Evolutionary conservation across 2,113 vertebrate species (phyloP).

Genomic region (Marmota monax): DNA sequence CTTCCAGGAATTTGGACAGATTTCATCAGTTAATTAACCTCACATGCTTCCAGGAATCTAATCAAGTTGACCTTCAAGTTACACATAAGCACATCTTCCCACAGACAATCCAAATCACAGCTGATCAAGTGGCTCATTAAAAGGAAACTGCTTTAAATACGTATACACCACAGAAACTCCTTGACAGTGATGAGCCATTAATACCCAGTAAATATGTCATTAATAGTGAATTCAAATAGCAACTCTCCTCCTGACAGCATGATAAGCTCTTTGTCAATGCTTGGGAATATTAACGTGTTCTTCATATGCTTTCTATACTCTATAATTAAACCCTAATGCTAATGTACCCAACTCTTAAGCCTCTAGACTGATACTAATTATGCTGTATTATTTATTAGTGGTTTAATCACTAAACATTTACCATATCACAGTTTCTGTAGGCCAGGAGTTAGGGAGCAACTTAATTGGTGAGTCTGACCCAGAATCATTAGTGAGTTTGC

Average conservation of each 20-base stretch:
- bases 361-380: neutral
- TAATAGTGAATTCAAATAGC: constrained; percentile 26
- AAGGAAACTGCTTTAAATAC: neutral
- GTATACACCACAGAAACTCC: neutral
- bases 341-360: neutral
- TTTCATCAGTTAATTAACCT: constrained; percentile 62
- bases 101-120: neutral
- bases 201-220: constrained; percentile 45
- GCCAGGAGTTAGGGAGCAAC: neutral
- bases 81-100: constrained; percentile 18
- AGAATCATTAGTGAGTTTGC: neutral
- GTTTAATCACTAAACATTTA: neutral
- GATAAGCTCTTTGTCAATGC: neutral
- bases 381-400: neutral
- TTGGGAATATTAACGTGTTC: neutral
- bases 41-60: constrained; percentile 50
- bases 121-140: constrained; percentile 40
- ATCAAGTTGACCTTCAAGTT: constrained; percentile 31
- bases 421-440: neutral
- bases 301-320: neutral
- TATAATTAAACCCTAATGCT: constrained; percentile 44
- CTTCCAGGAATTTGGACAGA: constrained; percentile 27
- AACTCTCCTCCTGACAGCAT: neutral
- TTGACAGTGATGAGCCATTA: constrained; percentile 30
- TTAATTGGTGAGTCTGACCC: neutral